Conservation (phyloP, 2,888 invertebrate species). For the Strigamia transsilvanica region DNA sequence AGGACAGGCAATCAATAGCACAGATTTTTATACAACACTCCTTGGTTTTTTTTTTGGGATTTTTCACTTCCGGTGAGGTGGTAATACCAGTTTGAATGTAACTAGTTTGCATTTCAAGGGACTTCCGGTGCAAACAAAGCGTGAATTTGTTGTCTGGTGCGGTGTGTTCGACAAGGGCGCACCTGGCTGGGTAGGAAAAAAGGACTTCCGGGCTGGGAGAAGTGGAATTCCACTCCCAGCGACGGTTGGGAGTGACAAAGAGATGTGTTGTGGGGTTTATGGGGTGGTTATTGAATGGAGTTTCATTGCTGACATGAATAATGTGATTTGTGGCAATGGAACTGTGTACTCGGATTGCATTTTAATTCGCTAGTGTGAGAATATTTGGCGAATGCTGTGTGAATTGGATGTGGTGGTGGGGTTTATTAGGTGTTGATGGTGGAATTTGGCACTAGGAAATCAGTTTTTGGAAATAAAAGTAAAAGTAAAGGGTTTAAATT, state of each 20-base stretch:
- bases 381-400: neutral
- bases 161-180: neutral
- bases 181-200: neutral
- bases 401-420: neutral
- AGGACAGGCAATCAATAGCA: slow-evolving; percentile 7
- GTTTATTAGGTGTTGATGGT: too few species aligned
- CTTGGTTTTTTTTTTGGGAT: neutral
- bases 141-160: neutral
- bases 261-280: neutral
- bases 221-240: neutral
- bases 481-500: too few species aligned
- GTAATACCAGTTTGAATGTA: neutral
- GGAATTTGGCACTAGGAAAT: too few species aligned
- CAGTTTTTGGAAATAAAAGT: too few species aligned
- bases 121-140: slow-evolving; percentile 35
- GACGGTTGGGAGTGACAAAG: neutral
- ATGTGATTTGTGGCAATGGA: neutral
- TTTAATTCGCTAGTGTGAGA: neutral
- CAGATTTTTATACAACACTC: neutral
- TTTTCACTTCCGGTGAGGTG: neutral
- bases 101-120: neutral
- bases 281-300: neutral
- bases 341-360: neutral
- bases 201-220: neutral
- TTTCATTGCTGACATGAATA: neutral